Conservation (phyloP, 2,888 invertebrate species). For the Malachius bipustulatus region DNA sequence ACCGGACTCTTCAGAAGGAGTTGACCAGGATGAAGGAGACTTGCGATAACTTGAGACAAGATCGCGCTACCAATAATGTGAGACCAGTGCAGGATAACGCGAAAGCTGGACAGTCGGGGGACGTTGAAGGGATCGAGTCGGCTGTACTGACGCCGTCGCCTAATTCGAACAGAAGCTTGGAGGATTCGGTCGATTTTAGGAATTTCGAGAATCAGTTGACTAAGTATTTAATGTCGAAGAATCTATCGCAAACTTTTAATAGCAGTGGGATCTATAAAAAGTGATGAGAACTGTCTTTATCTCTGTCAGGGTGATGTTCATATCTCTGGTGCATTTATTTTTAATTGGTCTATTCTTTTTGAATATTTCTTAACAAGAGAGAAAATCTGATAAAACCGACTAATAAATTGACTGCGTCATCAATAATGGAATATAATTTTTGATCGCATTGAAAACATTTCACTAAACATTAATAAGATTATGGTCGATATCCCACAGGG, state of each 20-base stretch:
- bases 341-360: no score
- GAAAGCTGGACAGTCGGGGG: slow-evolving; percentile 24
- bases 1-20: slow-evolving; percentile 63
- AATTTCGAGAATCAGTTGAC: slow-evolving; percentile 44
- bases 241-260: slow-evolving; percentile 20
- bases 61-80: slow-evolving; percentile 13
- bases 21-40: slow-evolving; percentile 70
- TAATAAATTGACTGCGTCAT: no score
- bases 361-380: no score
- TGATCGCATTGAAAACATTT: no score
- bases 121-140: slow-evolving; percentile 33
- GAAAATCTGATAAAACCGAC: no score
- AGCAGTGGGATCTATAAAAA: slow-evolving; percentile 21
- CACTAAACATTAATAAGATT: no score
- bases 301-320: not conserved
- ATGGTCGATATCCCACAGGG: no score
- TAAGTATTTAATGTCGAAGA: slow-evolving; percentile 31
- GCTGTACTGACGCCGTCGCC: slow-evolving; percentile 39
- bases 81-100: slow-evolving; percentile 22
- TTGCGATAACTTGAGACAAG: slow-evolving; percentile 52
- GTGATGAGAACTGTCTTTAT: slow-evolving; percentile 12
- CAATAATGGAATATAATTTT: no score
- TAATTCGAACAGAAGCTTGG: slow-evolving; percentile 37
- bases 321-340: no score
- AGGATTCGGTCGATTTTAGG: slow-evolving; percentile 38